phyloP scores from a whole-genome alignment of 1,140 invertebrate species.

The Euschistus heros region DNA sequence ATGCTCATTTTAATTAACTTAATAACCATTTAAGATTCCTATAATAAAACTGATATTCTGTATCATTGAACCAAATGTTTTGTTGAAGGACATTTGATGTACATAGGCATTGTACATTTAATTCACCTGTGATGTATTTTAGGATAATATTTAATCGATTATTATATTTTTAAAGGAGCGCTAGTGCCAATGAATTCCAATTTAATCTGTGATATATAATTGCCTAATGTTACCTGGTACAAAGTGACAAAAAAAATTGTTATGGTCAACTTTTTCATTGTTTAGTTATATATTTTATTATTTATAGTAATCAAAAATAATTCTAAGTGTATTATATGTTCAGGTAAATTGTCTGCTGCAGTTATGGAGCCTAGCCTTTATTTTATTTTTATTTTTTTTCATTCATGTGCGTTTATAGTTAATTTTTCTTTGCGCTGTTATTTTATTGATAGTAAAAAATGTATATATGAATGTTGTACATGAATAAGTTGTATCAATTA shows the following conservation, averaged over 20 bases:
- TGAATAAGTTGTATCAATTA: too few species aligned
- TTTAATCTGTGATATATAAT: not conserved
- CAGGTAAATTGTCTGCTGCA: too few species aligned
- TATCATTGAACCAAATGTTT: not conserved
- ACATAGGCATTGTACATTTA: not conserved
- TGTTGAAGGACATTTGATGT: not conserved
- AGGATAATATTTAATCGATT: not conserved
- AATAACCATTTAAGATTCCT: not conserved
- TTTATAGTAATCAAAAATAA: too few species aligned
- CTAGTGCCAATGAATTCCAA: conserved; percentile 5
- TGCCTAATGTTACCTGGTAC: conserved; percentile 4
- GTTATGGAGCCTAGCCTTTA: too few species aligned
- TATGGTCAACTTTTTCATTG: too few species aligned
- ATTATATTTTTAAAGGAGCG: not conserved
- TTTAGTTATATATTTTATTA: too few species aligned
- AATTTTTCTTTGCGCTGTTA: too few species aligned
- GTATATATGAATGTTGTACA: too few species aligned
- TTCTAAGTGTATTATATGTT: too few species aligned
- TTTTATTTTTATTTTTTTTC: too few species aligned
- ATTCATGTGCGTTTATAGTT: too few species aligned
- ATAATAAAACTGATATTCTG: not conserved
- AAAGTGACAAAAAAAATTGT: not conserved
- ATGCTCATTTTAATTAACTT: not conserved
- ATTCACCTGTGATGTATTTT: not conserved
- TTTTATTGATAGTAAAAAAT: too few species aligned